These are phyloP conservation scores for Drosophila trapezifrons DNA, from an alignment of 1,140 invertebrate species.

Conservation along the genomic window DNA sequence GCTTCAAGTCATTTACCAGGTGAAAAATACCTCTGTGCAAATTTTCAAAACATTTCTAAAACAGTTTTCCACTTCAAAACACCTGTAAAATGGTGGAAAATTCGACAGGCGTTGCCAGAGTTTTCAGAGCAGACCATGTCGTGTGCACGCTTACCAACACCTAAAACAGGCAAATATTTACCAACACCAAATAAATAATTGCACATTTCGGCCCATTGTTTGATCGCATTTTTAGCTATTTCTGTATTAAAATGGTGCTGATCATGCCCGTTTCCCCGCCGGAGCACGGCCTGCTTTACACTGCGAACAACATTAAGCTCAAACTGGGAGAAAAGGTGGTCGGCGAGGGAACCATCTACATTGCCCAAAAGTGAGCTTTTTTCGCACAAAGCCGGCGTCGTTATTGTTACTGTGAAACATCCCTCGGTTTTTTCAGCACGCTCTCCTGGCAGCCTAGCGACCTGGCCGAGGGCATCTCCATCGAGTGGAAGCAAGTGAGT, in stretches of 20 bases:
- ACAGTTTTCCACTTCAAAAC: conserved; percentile 3
- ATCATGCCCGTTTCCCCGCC: conserved; percentile 70
- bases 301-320: conserved; percentile 73
- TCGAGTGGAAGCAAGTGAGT: conserved; percentile 78
- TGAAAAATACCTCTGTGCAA: neutral
- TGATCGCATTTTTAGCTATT: conserved; percentile 31
- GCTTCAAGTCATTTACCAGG: no score
- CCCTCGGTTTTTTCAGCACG: conserved; percentile 43
- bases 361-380: conserved; percentile 74
- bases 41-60: no score
- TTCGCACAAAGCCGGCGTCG: conserved; percentile 31
- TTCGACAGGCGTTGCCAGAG: neutral
- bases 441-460: conserved; percentile 73
- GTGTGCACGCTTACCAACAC: neutral
- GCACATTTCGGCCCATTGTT: conserved; percentile 15
- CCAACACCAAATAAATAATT: conserved; percentile 43
- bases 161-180: neutral
- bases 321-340: conserved; percentile 74
- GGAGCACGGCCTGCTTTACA: conserved; percentile 72
- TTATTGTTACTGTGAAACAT: conserved; percentile 7
- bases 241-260: conserved; percentile 78
- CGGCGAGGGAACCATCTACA: conserved; percentile 72
- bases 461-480: conserved; percentile 70
- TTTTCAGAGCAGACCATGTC: neutral
- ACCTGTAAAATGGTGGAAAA: conserved; percentile 9